These are phyloP conservation scores for Synanthedon myopaeformis DNA, from an alignment of 2,888 invertebrate genomes.

Conservation along the genomic window DNA sequence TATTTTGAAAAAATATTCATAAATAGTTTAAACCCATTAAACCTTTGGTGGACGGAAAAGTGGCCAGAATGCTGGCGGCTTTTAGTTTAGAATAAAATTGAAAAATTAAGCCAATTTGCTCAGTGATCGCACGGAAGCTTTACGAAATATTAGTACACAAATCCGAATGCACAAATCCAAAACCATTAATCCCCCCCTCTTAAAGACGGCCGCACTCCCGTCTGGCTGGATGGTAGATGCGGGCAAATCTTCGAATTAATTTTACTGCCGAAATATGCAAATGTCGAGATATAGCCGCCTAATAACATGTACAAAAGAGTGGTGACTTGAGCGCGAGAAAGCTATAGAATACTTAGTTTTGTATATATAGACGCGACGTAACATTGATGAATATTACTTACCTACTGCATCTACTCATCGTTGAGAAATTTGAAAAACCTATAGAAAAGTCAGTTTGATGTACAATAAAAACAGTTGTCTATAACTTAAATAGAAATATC, in stretches of 20 bases:
- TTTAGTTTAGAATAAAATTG: too few relatives aligned
- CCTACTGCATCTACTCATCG: not conserved
- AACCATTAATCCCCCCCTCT: constrained; percentile 42
- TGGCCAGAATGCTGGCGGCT: too few relatives aligned
- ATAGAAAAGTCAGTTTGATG: too few relatives aligned
- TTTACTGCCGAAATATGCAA: constrained; percentile 72
- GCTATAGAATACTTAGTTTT: constrained; percentile 31
- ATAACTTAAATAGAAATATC: too few relatives aligned
- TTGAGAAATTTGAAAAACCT: too few relatives aligned
- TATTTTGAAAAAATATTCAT: too few relatives aligned
- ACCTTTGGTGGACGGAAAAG: too few relatives aligned
- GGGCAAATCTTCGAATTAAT: constrained; percentile 73
- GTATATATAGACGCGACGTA: not conserved
- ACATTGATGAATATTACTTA: not conserved
- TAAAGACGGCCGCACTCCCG: constrained; percentile 25
- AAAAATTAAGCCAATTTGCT: too few relatives aligned
- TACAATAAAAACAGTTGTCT: too few relatives aligned
- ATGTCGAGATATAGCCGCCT: constrained; percentile 65
- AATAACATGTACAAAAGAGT: constrained; percentile 72
- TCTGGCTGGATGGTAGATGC: constrained; percentile 52
- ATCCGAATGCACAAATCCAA: constrained; percentile 59
- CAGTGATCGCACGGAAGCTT: not conserved
- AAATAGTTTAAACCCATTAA: too few relatives aligned
- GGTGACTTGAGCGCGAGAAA: constrained; percentile 53
- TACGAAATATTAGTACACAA: constrained; percentile 33